Evolutionary conservation across 37 sponge, comb jelly and placozoan genomes (phyloP), one percentile per base, ranked within the genome.

Genomic region (Ianthella basta): DNA sequence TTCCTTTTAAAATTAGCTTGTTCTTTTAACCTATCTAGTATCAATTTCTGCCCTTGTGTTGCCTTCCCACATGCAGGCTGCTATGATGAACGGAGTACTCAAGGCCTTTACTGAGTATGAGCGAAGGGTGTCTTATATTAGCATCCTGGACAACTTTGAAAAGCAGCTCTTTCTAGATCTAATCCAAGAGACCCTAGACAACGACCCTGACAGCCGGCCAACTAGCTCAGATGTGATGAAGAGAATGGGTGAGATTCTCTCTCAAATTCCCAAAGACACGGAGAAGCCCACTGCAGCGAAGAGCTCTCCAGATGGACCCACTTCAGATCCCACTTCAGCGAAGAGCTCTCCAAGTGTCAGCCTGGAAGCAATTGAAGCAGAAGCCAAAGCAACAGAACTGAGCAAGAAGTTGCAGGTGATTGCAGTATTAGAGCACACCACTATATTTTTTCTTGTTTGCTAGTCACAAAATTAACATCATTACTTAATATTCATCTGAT

Each of bases 31-130:
- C n/a, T n/a, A n/a, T n/a, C n/a, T n/a, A n/a, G n/a, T n/a, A n/a
- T n/a, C n/a, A n/a, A n/a, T n/a, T 3, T 44, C 6, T 44, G 50
- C 8, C 50, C 3, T 44, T 8, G 8, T 44, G 50, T 44, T 44
- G 50, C 50, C 3, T 44, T 44, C 50, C 8, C 50, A 44, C 8
- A 3, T 44, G 3, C 50, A 44, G 50, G 50, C 8, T 10, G 50
- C 50, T 44, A 8, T 44, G 50, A 50, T 75, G 21, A 23, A 75
- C 25, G 54, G 78, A n/a, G 38, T 39, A 23, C 38, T 75, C 24
- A 50, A 24, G 53, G 78, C 78, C 1, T 41, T 75, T 3, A 53
- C 78, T 40, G 78, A 75, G 54, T 75, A 44, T 24, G 78, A 75
- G 78, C 32, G 78, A 53, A 40, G 78, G 10, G 78, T 25, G 25